These are phyloP conservation scores for Amblyjoppa proteus DNA, from an alignment of 2,888 invertebrate species.

Conservation along the genomic window DNA sequence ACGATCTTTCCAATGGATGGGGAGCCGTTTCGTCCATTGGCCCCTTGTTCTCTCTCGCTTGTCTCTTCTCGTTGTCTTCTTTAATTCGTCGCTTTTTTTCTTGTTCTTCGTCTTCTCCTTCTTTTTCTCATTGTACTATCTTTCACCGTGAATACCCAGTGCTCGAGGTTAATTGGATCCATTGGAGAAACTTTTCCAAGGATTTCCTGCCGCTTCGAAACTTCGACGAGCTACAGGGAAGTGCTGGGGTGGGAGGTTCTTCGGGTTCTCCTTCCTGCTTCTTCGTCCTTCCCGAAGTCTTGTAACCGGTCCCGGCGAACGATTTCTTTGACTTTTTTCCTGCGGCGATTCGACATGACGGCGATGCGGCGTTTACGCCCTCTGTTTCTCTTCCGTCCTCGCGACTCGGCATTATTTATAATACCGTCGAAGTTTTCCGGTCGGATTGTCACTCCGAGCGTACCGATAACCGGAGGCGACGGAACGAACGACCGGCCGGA, in stretches of 20 bases:
- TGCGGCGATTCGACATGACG: slow-evolving; percentile 45
- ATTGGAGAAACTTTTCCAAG: slow-evolving; percentile 70
- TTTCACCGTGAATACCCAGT: slow-evolving; percentile 35
- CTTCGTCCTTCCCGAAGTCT: slow-evolving; percentile 27
- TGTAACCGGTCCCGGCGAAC: slow-evolving; percentile 2
- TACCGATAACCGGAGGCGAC: slow-evolving; percentile 1
- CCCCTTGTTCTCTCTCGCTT: slow-evolving; percentile 26
- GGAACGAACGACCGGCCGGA: slow-evolving; percentile 15
- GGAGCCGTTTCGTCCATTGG: neutral
- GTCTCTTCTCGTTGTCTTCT: slow-evolving; percentile 19
- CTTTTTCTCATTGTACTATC: slow-evolving; percentile 35
- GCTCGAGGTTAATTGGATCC: slow-evolving; percentile 69
- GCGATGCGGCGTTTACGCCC: slow-evolving; percentile 33
- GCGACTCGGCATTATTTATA: slow-evolving; percentile 55
- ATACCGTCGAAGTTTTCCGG: slow-evolving; percentile 22
- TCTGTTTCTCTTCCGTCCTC: slow-evolving; percentile 17
- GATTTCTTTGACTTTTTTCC: slow-evolving; percentile 33
- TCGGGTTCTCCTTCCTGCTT: slow-evolving; percentile 16
- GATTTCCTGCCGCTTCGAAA: slow-evolving; percentile 39
- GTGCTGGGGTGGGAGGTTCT: slow-evolving; percentile 32
- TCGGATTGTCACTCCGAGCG: slow-evolving; percentile 38
- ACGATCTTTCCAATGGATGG: slow-evolving; percentile 40
- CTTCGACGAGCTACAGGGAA: slow-evolving; percentile 62
- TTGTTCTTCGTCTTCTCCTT: slow-evolving; percentile 32
- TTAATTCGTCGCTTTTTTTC: slow-evolving; percentile 19